Conservation (phyloP, 2,888 invertebrate species). For the Phengaris alcon region DNA sequence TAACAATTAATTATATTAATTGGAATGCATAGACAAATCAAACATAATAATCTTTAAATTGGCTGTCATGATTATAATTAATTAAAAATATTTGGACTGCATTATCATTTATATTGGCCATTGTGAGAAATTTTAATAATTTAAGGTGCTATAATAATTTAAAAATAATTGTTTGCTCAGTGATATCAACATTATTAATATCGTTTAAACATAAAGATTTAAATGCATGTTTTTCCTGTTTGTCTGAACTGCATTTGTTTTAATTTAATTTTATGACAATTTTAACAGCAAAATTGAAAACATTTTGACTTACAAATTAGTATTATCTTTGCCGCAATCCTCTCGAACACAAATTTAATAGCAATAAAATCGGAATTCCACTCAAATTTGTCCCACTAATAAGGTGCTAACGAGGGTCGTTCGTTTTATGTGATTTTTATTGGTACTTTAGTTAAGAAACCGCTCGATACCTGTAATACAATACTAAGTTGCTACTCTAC, state of each 20-base stretch:
- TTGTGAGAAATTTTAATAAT: background rate
- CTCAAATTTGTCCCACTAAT: conserved; percentile 70
- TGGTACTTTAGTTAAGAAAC: conserved; percentile 58
- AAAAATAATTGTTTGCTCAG: background rate
- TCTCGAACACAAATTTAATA: conserved; percentile 45
- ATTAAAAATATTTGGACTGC: background rate
- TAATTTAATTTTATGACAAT: conserved; percentile 7
- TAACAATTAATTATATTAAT: background rate
- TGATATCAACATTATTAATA: background rate
- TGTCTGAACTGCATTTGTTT: background rate
- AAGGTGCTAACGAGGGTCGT: conserved; percentile 74
- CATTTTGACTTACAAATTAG: conserved; percentile 27
- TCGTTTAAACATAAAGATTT: background rate
- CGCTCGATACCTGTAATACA: conserved; percentile 54
- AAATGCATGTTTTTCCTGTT: conserved; percentile 5
- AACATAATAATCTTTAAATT: conserved; percentile 2
- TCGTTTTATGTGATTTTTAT: conserved; percentile 73
- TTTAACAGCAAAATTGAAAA: background rate
- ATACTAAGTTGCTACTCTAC: conserved; percentile 61
- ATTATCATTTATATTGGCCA: background rate
- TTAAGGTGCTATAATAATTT: background rate
- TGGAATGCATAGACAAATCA: background rate
- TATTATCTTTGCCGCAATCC: conserved; percentile 29
- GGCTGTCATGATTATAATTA: background rate
- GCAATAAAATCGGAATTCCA: conserved; percentile 63